Evolutionary conservation across 2,888 invertebrate species (phyloP), one percentile per base, ranked within the genome.

Genomic region (Dione vanillae): DNA sequence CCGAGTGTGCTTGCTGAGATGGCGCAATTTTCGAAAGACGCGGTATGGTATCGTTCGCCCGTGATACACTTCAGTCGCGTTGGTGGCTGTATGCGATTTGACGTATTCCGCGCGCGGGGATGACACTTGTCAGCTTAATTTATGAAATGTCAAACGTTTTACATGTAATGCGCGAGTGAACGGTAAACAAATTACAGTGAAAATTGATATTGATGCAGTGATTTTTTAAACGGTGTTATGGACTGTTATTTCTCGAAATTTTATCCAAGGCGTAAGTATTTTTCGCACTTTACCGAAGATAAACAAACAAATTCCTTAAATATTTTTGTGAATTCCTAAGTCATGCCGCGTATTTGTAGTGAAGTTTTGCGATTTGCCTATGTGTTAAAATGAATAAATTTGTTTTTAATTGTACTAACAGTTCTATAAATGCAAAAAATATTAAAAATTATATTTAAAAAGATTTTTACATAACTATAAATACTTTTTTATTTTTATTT

Each of bases 21-120:
- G 93, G 93, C 93, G 94, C 94, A 94, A 94, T 94, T 94, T 94
- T 94, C 94, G 94, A 93, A 93, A 93, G 93, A 93, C 93, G 93
- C 93, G 93, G 93, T 93, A 88, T 91, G 91, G 92, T 90, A 90
- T 91, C 88, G 93, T 89, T 90, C 92, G 94, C 89, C 89, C 90
- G 92, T 89, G 89, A 90, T 93, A 92, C 89, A 94, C 92, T 94
- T 94, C 94, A 94, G 94, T 94, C 94, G 93, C 92, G 94, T 93
- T 92, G 83, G 90, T 92, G 91, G 91, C 90, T 91, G 91, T 90
- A 90, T 89, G 92, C 90, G 93, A 93, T 93, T 94, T 94, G 93
- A 93, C 93, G 93, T 93, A 92, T 93, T 92, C 87, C 86, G 92
- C 89, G 93, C 85, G 89, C 84, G 85, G 91, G 90, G 92, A 92